Percentiles rank a stretch among this genome's conserved stretches.
These are phyloP conservation scores for Halocynthia aurantium DNA, from an alignment of 23 tunicate genomes.

Conservation along the genomic window DNA sequence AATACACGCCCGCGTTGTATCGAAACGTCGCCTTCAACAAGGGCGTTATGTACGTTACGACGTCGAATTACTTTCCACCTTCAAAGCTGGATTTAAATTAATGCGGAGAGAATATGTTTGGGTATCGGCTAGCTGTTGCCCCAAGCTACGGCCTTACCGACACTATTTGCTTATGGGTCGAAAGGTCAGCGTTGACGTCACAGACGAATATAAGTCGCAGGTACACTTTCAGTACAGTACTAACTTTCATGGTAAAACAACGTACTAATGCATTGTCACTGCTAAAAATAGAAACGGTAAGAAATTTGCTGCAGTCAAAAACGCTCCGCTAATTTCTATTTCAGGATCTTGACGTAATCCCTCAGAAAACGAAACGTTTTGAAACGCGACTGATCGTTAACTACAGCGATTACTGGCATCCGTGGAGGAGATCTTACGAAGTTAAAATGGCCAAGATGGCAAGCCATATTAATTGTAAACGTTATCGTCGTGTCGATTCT, in stretches of 20 bases:
- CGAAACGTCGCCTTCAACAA: constrained; percentile 51
- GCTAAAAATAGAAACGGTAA: neutral
- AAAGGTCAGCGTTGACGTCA: constrained; percentile 39
- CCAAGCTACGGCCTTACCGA: constrained; percentile 62
- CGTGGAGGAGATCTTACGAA: constrained; percentile 66
- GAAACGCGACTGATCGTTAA: constrained; percentile 80
- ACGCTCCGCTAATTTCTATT: no score
- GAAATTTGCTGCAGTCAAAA: no score
- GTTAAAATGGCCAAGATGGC: constrained; percentile 40
- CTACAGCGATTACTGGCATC: constrained; percentile 77
- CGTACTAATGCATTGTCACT: neutral
- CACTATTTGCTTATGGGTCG: constrained; percentile 86
- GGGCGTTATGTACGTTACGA: constrained; percentile 44
- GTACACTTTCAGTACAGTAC: neutral
- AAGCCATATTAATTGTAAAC: constrained; percentile 30
- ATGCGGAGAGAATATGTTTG: constrained; percentile 77
- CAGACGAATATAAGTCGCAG: neutral
- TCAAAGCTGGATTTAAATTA: constrained; percentile 54
- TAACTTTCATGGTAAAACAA: neutral
- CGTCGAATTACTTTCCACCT: constrained; percentile 40
- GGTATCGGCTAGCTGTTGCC: constrained; percentile 85
- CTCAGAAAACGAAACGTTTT: neutral
- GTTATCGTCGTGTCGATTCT: no score
- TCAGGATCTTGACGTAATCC: no score
- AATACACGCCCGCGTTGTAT: constrained; percentile 55